Evolutionary conservation across 2,888 invertebrate genomes (phyloP).

Genomic region (Folsomia candida): DNA sequence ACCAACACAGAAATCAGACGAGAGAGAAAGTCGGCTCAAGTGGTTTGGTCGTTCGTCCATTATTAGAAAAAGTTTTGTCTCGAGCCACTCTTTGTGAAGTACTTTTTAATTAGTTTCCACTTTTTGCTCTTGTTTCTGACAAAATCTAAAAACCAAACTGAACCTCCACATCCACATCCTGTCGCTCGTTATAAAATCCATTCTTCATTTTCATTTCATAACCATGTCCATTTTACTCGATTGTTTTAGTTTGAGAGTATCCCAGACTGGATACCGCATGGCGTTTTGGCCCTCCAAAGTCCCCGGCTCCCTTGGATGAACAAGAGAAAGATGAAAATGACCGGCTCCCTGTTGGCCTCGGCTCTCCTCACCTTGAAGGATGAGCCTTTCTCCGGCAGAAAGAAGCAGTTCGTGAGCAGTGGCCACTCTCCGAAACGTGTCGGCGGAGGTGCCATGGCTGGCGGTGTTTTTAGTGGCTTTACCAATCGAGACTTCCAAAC

Average conservation of each 20-base stretch:
- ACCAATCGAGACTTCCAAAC: constrained; percentile 35
- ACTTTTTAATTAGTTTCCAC: too few species aligned
- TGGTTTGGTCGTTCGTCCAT: too few species aligned
- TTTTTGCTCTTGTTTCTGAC: too few species aligned
- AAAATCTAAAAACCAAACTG: too few species aligned
- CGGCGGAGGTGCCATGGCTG: constrained; percentile 16
- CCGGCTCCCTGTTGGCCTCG: constrained; percentile 47
- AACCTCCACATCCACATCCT: too few species aligned
- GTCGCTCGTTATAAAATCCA: too few species aligned
- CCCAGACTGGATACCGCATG: constrained; percentile 50
- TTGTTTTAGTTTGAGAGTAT: constrained; percentile 46
- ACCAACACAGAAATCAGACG: too few species aligned
- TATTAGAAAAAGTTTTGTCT: too few species aligned
- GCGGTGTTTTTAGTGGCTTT: constrained; percentile 44
- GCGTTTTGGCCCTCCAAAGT: constrained; percentile 48
- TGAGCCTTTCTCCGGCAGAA: constrained; percentile 13
- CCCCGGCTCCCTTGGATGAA: constrained; percentile 40
- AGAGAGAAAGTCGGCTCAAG: too few species aligned
- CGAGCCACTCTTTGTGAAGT: too few species aligned
- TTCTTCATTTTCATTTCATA: too few species aligned
- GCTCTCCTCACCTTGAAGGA: constrained; percentile 45
- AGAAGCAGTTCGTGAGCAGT: neutral
- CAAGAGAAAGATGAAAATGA: constrained; percentile 42
- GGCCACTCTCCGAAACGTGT: constrained; percentile 16
- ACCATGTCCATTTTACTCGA: neutral